These are phyloP conservation scores for Oxygymnocypris stewartii DNA, from an alignment of 2,113 vertebrate species.

Conservation along the genomic window DNA sequence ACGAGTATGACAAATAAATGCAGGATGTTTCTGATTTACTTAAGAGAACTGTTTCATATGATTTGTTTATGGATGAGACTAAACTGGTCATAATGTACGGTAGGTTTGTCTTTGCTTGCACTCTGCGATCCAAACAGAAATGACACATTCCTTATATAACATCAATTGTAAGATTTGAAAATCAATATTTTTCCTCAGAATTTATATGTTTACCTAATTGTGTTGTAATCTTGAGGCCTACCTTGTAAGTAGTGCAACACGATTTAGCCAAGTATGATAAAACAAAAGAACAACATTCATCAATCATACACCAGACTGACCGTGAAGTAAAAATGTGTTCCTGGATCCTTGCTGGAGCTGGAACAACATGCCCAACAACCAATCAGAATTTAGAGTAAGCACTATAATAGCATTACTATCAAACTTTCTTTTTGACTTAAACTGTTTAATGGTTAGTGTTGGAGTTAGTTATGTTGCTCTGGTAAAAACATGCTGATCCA, in stretches of 20 bases:
- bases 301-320: not conserved
- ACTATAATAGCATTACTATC: not conserved
- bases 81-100: not conserved
- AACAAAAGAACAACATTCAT: slow-evolving; percentile 6
- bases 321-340: not conserved
- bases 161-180: not conserved
- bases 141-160: not conserved
- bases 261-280: not conserved
- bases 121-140: not conserved
- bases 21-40: not conserved
- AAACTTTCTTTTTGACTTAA: not conserved
- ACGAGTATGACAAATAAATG: not conserved
- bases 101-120: not conserved
- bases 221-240: not conserved
- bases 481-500: not conserved
- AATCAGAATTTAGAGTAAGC: not conserved
- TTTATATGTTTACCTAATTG: not conserved
- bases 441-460: not conserved
- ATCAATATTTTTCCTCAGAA: not conserved
- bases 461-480: not conserved
- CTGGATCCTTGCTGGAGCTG: not conserved
- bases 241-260: not conserved
- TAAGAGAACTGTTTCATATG: not conserved
- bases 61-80: not conserved
- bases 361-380: not conserved